Evolutionary conservation across 2,797 vertebrate genomes (phyloP).

Genomic region (Phyllotis vaccarum): DNA sequence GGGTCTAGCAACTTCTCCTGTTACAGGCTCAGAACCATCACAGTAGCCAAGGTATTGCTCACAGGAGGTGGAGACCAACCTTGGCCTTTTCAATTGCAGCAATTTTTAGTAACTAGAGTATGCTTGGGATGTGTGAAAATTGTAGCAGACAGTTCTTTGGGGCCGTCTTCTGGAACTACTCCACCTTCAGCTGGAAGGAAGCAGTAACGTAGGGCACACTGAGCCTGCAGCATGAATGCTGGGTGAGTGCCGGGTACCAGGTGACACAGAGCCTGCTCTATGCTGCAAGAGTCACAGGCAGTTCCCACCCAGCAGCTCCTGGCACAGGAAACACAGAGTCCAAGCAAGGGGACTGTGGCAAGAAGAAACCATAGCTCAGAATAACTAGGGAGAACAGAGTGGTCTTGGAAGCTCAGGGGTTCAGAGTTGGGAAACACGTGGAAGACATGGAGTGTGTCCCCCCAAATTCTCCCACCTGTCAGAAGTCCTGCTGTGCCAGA

Average conservation of each 20-base stretch:
- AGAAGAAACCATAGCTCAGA: rapidly evolving
- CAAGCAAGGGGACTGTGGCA: not conserved
- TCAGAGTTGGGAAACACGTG: rapidly evolving
- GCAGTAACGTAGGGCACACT: rapidly evolving
- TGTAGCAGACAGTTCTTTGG: not conserved
- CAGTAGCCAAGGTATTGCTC: not conserved
- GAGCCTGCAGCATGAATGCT: not conserved
- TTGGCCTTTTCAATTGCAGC: not conserved
- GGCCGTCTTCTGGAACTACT: not conserved
- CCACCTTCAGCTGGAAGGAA: rapidly evolving
- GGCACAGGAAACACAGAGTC: not conserved
- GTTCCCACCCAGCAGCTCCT: too few species aligned
- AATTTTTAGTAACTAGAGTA: rapidly evolving
- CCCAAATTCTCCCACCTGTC: rapidly evolving
- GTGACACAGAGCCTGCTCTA: not conserved
- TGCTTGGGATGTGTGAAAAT: not conserved
- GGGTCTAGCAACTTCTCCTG: not conserved
- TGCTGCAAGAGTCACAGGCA: not conserved
- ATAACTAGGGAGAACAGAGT: too few species aligned
- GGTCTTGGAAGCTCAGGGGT: not conserved
- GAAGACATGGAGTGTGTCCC: rapidly evolving
- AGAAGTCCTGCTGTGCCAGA: rapidly evolving
- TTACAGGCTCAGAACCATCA: not conserved
- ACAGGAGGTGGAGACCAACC: not conserved
- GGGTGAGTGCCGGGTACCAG: rapidly evolving